A percentile compares a stretch with the other conserved stretches of the same genome.
Evolutionary conservation across 1,140 invertebrate species (phyloP).

Genomic region (Pissodes strobi): DNA sequence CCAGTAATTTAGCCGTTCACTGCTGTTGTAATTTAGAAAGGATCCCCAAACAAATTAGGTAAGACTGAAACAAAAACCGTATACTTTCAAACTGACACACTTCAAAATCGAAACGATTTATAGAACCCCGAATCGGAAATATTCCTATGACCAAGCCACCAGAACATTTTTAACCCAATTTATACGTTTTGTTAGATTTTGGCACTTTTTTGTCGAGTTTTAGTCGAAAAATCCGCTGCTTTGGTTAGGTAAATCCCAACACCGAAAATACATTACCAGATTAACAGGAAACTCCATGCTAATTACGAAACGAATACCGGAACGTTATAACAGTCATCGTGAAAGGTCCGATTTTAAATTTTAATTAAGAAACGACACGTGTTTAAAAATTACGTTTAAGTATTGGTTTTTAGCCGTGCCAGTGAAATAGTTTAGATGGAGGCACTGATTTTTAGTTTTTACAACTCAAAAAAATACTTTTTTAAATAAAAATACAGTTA

Average conservation of each 20-base stretch:
- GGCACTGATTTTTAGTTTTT: too few species aligned
- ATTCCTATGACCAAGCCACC: background rate
- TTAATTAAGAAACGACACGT: slow-evolving; percentile 11
- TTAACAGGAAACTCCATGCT: slow-evolving; percentile 8
- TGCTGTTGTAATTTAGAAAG: too few species aligned
- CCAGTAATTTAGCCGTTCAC: too few species aligned
- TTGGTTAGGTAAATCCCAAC: slow-evolving; percentile 19
- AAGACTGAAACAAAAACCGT: too few species aligned
- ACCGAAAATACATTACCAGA: slow-evolving; percentile 10
- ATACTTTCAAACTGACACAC: too few species aligned
- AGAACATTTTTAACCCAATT: slow-evolving; percentile 14
- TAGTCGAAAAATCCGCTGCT: slow-evolving; percentile 6
- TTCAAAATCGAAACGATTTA: too few species aligned
- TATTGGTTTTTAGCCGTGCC: too few species aligned
- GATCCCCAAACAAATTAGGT: too few species aligned
- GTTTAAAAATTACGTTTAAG: too few species aligned
- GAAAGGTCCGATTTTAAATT: slow-evolving; percentile 7
- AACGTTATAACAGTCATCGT: slow-evolving; percentile 9
- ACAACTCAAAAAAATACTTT: too few species aligned
- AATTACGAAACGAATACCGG: slow-evolving; percentile 7
- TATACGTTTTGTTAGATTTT: background rate
- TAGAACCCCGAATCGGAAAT: background rate
- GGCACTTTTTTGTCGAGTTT: background rate
- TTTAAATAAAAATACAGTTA: too few species aligned
- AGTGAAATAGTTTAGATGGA: too few species aligned